Conservation (phyloP, 1,140 invertebrate species). For the Sminthurides bifidus region DNA sequence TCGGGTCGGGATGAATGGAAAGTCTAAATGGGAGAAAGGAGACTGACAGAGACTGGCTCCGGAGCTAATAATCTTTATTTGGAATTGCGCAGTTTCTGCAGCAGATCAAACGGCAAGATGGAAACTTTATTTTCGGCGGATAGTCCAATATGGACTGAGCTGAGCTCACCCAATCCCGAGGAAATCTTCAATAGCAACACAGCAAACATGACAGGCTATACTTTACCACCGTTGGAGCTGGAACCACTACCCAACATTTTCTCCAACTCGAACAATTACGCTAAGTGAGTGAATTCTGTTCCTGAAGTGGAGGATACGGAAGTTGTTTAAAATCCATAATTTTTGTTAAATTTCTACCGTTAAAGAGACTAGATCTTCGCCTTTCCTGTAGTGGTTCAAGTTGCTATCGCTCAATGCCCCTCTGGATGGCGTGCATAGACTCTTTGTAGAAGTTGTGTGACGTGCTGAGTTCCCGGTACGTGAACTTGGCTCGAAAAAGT, state of each 20-base stretch:
- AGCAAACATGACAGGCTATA: constrained; percentile 26
- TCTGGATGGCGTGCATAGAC: too few relatives aligned
- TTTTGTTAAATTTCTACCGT: too few relatives aligned
- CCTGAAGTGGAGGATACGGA: too few relatives aligned
- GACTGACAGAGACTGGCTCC: neutral
- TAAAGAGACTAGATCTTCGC: too few relatives aligned
- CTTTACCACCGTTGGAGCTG: constrained; percentile 20
- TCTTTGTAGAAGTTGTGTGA: too few relatives aligned
- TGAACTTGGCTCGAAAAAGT: too few relatives aligned
- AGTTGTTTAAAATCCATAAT: too few relatives aligned
- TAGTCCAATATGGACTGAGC: constrained; percentile 26
- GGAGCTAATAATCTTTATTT: neutral
- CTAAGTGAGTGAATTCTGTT: too few relatives aligned
- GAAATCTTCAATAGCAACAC: constrained; percentile 21
- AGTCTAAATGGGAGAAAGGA: neutral
- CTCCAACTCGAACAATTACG: constrained; percentile 15
- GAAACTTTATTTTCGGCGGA: constrained; percentile 28
- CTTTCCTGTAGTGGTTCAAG: too few relatives aligned
- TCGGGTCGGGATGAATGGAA: neutral
- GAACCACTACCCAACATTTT: constrained; percentile 26
- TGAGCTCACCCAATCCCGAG: constrained; percentile 23
- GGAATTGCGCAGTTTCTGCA: constrained; percentile 21
- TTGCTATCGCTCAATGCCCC: too few relatives aligned
- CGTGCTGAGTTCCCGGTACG: too few relatives aligned
- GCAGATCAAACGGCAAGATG: constrained; percentile 20